Evolutionary conservation across 1,140 invertebrate species (phyloP).

Genomic region (Nephotettix cincticeps): DNA sequence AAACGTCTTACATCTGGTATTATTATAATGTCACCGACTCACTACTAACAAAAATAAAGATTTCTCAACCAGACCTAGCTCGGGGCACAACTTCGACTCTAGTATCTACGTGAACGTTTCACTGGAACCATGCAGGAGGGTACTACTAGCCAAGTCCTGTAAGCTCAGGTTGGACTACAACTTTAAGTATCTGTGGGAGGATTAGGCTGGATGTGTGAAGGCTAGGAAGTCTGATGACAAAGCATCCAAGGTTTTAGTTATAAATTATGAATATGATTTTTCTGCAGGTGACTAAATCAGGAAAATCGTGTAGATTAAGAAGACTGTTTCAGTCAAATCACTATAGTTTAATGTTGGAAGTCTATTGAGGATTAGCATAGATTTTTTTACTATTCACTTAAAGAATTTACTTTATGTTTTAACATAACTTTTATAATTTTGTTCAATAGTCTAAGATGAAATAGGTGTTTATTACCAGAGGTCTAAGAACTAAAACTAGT

Average conservation of each 20-base stretch:
- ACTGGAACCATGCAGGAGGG: background rate
- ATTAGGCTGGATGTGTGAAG: background rate
- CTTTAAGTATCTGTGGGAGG: slow-evolving; percentile 15
- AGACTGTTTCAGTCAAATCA: background rate
- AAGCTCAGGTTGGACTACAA: slow-evolving; percentile 1
- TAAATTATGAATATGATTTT: slow-evolving; percentile 10
- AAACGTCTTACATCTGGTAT: slow-evolving; percentile 7
- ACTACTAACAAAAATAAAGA: slow-evolving; percentile 13
- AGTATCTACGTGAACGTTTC: slow-evolving; percentile 13
- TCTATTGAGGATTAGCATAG: background rate
- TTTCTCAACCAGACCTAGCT: background rate
- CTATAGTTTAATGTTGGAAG: background rate
- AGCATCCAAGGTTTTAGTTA: background rate
- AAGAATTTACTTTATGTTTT: background rate
- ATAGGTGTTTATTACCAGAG: background rate
- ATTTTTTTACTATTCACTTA: background rate
- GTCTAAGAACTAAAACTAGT: background rate
- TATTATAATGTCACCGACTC: slow-evolving; percentile 2
- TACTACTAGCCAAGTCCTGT: slow-evolving; percentile 7
- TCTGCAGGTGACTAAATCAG: background rate
- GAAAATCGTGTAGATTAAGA: background rate
- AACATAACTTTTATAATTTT: background rate
- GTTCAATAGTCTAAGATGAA: background rate
- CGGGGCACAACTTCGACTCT: background rate
- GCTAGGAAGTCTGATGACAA: slow-evolving; percentile 12